A percentile compares a stretch with the other conserved stretches of the same genome.
phyloP scores from a whole-genome alignment of 2,113 vertebrate genomes.

The Gymnarchus niloticus region DNA sequence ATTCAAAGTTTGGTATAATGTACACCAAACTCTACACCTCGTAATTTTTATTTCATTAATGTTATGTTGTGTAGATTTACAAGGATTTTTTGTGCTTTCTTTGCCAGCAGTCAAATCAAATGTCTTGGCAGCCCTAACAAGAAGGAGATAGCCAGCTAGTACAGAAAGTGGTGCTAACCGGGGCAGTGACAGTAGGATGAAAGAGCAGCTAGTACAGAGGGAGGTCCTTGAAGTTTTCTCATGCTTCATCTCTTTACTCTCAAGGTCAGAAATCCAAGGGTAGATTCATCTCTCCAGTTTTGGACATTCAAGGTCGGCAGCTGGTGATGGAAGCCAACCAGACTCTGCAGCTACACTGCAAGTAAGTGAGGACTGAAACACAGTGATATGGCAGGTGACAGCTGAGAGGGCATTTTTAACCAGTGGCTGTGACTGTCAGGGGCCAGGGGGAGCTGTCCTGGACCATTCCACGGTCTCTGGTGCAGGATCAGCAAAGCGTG shows the following conservation, averaged over 20 bases:
- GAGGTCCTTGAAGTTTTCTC: neutral
- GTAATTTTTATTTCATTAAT: no score
- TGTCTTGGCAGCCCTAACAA: neutral
- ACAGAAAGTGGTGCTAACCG: neutral
- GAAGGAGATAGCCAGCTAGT: neutral
- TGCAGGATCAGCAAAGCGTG: constrained; percentile 58
- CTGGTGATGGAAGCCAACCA: constrained; percentile 74
- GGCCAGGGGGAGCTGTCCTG: constrained; percentile 77
- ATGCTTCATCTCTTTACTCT: constrained; percentile 34
- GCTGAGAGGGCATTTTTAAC: neutral
- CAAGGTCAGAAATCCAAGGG: constrained; percentile 60
- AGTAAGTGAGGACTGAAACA: constrained; percentile 62
- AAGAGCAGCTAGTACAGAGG: neutral
- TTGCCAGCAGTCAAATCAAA: no score
- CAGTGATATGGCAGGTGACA: neutral
- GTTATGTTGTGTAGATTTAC: no score
- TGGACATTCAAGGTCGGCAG: constrained; percentile 71
- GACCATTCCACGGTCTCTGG: constrained; percentile 71
- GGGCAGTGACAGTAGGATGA: neutral
- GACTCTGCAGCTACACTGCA: constrained; percentile 81
- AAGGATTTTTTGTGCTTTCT: no score
- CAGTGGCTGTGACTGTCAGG: constrained; percentile 56
- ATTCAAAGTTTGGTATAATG: no score
- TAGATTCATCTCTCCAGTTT: constrained; percentile 69
- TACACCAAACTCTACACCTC: no score